These are phyloP conservation scores for Xanthorhoe spadicearia DNA, from an alignment of 2,888 invertebrate species.

Conservation along the genomic window DNA sequence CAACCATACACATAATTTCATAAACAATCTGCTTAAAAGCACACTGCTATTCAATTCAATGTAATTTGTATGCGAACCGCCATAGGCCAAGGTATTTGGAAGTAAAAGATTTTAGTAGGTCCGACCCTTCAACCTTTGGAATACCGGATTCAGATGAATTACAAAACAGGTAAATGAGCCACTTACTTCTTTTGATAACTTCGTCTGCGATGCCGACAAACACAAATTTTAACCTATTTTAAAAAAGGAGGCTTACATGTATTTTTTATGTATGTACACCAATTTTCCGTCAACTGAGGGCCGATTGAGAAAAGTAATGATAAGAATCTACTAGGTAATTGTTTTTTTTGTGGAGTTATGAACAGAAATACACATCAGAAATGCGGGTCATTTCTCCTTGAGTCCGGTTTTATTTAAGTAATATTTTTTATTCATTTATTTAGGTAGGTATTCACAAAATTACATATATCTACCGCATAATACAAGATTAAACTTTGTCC, in stretches of 20 bases:
- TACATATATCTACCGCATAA: too few relatives aligned
- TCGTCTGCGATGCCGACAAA: background rate
- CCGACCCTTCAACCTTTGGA: background rate
- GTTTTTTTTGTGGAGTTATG: too few relatives aligned
- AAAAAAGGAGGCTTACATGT: background rate
- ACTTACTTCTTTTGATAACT: background rate
- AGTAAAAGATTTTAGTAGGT: constrained; percentile 5
- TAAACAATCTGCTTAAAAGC: constrained; percentile 1
- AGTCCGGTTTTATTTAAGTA: too few relatives aligned
- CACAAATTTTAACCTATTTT: background rate
- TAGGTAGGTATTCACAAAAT: too few relatives aligned
- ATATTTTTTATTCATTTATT: too few relatives aligned
- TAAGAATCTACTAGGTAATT: too few relatives aligned
- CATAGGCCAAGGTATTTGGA: background rate
- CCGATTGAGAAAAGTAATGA: too few relatives aligned
- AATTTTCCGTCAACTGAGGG: too few relatives aligned
- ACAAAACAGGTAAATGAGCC: constrained; percentile 1
- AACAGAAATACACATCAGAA: too few relatives aligned
- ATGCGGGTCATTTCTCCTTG: too few relatives aligned
- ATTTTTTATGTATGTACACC: too few relatives aligned
- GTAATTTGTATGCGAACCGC: background rate
- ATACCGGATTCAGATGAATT: constrained; percentile 1
- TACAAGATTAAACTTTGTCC: too few relatives aligned
- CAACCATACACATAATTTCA: background rate
- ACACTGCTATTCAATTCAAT: constrained; percentile 2